phyloP scores from a whole-genome alignment of 2,113 vertebrate species.

The Urocynchramus pylzowi region DNA sequence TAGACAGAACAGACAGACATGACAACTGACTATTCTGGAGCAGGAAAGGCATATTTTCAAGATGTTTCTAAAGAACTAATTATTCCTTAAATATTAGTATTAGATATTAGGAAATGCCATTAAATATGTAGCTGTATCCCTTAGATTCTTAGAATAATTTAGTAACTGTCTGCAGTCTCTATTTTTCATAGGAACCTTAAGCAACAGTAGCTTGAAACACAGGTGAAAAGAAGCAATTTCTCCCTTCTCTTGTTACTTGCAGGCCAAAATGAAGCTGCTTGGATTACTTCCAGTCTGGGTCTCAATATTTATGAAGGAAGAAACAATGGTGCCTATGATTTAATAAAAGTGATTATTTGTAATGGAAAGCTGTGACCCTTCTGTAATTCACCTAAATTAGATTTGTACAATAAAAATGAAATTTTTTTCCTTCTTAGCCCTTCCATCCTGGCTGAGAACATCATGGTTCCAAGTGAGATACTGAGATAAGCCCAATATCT shows the following conservation, averaged over 20 bases:
- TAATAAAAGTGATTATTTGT: conserved; percentile 24
- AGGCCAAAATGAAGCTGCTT: background rate
- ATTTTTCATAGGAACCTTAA: background rate
- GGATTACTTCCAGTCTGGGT: background rate
- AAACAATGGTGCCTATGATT: background rate
- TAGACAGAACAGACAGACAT: background rate
- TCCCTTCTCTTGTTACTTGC: background rate
- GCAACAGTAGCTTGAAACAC: background rate
- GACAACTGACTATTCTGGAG: background rate
- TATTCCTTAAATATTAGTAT: background rate
- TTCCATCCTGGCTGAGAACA: background rate
- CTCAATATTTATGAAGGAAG: background rate
- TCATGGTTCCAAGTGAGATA: background rate
- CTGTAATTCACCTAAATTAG: conserved; percentile 15
- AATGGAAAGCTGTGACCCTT: conserved; percentile 19
- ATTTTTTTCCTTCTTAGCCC: background rate
- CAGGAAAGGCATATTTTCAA: background rate
- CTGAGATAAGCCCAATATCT: background rate
- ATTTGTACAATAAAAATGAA: background rate
- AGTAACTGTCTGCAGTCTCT: background rate
- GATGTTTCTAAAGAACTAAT: background rate
- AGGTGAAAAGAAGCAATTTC: background rate
- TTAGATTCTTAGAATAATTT: background rate
- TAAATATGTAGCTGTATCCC: background rate
- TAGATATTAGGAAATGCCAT: background rate